These are phyloP conservation scores for Paracentrotus lividus DNA, from an alignment of 53 echinoderm and acorn worm genomes.

Conservation along the genomic window DNA sequence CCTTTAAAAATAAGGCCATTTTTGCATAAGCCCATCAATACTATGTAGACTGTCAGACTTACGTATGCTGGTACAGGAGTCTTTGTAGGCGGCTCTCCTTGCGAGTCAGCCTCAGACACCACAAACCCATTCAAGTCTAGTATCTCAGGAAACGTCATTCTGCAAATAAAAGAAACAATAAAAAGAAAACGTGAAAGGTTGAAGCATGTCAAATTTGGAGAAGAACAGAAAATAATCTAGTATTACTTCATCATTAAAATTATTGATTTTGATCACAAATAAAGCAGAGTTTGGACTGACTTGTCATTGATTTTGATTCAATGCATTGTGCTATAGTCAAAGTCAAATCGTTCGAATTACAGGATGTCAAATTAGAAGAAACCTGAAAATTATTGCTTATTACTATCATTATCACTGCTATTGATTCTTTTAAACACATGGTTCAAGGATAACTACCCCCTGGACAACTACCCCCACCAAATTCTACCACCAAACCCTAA, in stretches of 20 bases:
- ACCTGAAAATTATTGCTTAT: no score
- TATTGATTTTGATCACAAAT: no score
- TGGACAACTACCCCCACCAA: no score
- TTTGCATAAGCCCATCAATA: background rate
- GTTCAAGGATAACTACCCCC: no score
- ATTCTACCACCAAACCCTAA: no score
- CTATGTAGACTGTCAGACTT: background rate
- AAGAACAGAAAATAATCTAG: background rate
- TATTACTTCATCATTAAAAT: background rate
- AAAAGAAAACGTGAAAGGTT: no score
- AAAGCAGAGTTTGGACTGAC: conserved; percentile 53
- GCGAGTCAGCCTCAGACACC: conserved; percentile 49
- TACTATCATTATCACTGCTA: no score
- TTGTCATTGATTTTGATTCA: conserved; percentile 93
- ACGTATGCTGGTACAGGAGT: background rate
- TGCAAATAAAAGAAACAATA: conserved; percentile 54
- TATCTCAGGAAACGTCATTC: conserved; percentile 97
- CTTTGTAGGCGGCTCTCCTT: conserved; percentile 37
- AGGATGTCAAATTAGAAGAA: no score
- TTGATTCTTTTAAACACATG: no score
- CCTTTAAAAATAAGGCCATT: background rate
- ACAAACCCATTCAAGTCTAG: conserved; percentile 88
- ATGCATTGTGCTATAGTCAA: conserved; percentile 90
- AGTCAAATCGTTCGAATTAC: conserved; percentile 92
- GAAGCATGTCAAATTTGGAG: no score